These are phyloP conservation scores for Aporophyla nigra DNA, from an alignment of 2,888 invertebrate genomes.

Conservation along the genomic window DNA sequence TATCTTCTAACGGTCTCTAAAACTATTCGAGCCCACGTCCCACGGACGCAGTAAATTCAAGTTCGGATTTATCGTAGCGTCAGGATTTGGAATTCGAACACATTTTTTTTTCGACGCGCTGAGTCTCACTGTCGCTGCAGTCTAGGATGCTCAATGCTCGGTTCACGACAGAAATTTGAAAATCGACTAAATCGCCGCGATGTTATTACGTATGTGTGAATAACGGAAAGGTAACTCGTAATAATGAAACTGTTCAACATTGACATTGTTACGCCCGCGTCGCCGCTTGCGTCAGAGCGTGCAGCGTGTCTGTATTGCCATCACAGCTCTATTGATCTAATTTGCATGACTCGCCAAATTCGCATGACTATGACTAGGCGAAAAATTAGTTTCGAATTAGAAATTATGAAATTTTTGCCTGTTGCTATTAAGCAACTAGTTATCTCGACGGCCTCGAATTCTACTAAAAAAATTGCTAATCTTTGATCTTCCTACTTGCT, in stretches of 20 bases:
- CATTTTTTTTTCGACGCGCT: too few species aligned
- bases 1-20: neutral
- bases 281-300: constrained; percentile 8
- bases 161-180: too few species aligned
- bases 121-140: too few species aligned
- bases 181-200: too few species aligned
- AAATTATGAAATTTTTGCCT: constrained; percentile 21
- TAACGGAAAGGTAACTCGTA: constrained; percentile 11
- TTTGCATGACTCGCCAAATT: constrained; percentile 13
- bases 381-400: neutral
- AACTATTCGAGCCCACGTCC: neutral
- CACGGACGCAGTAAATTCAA: too few species aligned
- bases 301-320: neutral
- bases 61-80: too few species aligned
- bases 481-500: too few species aligned
- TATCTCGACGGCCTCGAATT: neutral
- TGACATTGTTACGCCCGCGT: constrained; percentile 29
- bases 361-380: constrained; percentile 1
- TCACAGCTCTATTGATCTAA: constrained; percentile 4
- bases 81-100: too few species aligned
- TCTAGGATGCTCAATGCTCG: too few species aligned
- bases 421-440: neutral
- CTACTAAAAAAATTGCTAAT: too few species aligned
- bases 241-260: constrained; percentile 8
- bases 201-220: too few species aligned